Base-by-base conservation (phyloP, 2,888 invertebrate species). In the Idaea dimidiata region DNA sequence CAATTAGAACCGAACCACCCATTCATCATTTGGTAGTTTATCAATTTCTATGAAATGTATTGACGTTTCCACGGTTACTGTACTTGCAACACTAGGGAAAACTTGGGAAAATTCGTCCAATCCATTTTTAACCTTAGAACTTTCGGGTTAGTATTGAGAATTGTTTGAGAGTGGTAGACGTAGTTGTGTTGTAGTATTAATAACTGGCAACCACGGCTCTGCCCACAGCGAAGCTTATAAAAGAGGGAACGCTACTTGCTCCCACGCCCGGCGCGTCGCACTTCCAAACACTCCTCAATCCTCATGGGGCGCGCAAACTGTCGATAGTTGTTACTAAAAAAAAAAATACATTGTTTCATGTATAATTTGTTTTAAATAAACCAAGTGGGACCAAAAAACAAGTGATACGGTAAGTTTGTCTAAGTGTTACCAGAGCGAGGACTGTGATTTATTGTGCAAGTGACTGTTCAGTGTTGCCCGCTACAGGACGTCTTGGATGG, bases 251-350 rank as follows among this genome's bases (percentile, higher is more conserved):
- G 76, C 82, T 74, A 81, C 82, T 81, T 83, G 84, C 77, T 80
- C 82, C 89, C 85, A 85, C 88, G 91, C 90, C 86, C 91, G 89
- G 83, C 87, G 86, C 90, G 88, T 81, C 83, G 79, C 90, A 89
- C 82, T 84, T 83, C 80, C 81, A 79, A 83, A 83, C 90, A 82
- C 77, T 88, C 88, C 92, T 86, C 90, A 82, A 77, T 88, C 89
- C 92, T 86, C 89, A 92, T 92, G 92, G 92, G 88, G 91, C 90
- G 91, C 91, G 87, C 91, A 82, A 88, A 89, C 82, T 84, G 81
- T 81, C 88, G 88, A 90, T 90, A 91, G 85, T 86, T 82, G 81
- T 80, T 78, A 84, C 76, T 78, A 77, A 78, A 80, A 78, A 80
- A 74, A 83, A 81, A 80, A 81, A 84, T 82, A 82, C 78, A 81